Conservation (phyloP, 2,113 vertebrate species). For the Rhinoderma darwinii region DNA sequence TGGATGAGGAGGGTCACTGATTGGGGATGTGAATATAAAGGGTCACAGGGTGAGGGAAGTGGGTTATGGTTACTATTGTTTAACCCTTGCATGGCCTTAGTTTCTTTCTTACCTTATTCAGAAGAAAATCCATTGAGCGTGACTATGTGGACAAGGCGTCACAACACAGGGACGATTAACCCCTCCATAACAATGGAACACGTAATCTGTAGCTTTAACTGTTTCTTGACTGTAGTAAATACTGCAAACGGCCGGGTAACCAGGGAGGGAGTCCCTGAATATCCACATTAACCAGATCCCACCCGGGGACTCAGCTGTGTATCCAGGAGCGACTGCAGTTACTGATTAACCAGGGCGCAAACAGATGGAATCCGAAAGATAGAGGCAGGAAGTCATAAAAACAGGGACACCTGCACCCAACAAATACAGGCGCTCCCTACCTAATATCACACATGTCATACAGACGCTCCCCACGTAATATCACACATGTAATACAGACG, state of each 20-base stretch:
- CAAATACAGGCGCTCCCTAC: background rate
- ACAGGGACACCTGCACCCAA: background rate
- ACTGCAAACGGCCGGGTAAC: background rate
- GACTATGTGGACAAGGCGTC: background rate
- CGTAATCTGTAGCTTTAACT: background rate
- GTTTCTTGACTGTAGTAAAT: background rate
- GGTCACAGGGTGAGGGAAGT: background rate
- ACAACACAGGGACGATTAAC: background rate
- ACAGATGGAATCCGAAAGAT: background rate
- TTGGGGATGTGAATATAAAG: too few species aligned
- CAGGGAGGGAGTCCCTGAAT: background rate
- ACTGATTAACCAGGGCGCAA: conserved; percentile 29
- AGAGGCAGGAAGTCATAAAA: background rate
- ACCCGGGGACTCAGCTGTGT: background rate
- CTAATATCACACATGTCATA: background rate
- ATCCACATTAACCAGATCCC: background rate
- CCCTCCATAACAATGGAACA: background rate
- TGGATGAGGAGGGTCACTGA: background rate
- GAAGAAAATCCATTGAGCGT: conserved; percentile 21
- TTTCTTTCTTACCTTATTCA: conserved; percentile 22
- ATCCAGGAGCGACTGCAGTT: conserved; percentile 2
- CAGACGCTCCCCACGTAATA: background rate
- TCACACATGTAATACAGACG: background rate
- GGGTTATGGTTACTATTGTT: too few species aligned
- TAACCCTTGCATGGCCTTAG: background rate